Base-by-base conservation (phyloP, 37 sponge, comb jelly and placozoan species). In the Amphimedon queenslandica region DNA sequence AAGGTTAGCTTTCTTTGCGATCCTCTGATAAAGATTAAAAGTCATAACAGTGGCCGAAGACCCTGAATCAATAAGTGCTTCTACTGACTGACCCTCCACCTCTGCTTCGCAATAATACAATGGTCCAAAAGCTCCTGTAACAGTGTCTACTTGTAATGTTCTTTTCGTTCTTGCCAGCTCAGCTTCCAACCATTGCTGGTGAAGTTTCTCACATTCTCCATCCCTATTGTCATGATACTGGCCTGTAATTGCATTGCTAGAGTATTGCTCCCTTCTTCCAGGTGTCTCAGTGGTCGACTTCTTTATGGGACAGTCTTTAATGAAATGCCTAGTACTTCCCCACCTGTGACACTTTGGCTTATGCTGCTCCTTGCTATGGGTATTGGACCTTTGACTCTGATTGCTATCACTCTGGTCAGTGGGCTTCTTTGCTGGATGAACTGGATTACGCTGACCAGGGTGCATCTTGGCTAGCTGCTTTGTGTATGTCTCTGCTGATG, bases 1-100 rank as follows among this genome's bases (percentile, higher is more conserved):
- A 42, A 76, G 51, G 1, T 37, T 57, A 27, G 77, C 77, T 5
- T 13, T 37, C 30, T 5, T 10, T 13, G 65, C 58, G 21, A 76
- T 4, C 21, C 39, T 64, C 56, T 76, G 24, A 66, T 66, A 66
- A 36, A 76, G 56, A 27, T 64, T 6, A 28, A 76, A 64, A 3
- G 68, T 66, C 55, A 76, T 64, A 20, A 76, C 41, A 29, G 67
- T 76, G 1, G 77, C 77, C 42, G 67, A 64, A 47, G 78, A 77
- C 4, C 78, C 78, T 21, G 77, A 58, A 34, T 76, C 77, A 11
- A 66, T 66, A 51, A 39, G 11, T 2, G 67, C 66, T 40, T 76
- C 36, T 34, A 76, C 66, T 18, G 64, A n/a, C 2, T 24, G 37
- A 35, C 66, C 67, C 16, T 16, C 66, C 35, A 76, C 32, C 2